Percentiles rank a stretch among this genome's conserved stretches.
Conservation (phyloP, 30 jellyfish, hydroid and myxozoan genomes). For the Hydractinia echinata region DNA sequence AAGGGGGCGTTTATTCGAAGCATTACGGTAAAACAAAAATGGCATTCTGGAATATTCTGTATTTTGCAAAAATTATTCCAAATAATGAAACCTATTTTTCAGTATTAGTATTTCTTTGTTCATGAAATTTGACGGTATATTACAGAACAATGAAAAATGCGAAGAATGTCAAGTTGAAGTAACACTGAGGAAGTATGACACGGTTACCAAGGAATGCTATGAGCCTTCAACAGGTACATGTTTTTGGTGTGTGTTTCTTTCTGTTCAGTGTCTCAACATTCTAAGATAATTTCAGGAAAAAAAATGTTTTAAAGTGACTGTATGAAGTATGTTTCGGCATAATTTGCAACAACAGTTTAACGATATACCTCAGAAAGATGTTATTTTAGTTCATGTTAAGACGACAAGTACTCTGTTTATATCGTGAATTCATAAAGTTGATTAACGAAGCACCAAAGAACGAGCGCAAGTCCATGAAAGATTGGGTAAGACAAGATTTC, state of each 20-base stretch:
- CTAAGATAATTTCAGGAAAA: not conserved
- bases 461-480: conserved; percentile 4
- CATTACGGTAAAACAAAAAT: no score
- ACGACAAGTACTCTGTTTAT: conserved; percentile 28
- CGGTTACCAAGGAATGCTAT: no score
- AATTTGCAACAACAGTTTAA: not conserved
- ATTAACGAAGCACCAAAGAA: conserved; percentile 23
- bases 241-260: not conserved
- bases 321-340: not conserved
- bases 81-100: no score
- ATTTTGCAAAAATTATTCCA: no score
- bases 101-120: no score
- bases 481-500: conserved; percentile 34
- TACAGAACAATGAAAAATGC: no score
- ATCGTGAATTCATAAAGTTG: conserved; percentile 22
- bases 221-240: not conserved
- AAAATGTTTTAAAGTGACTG: not conserved
- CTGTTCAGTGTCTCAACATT: not conserved
- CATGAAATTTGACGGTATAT: no score
- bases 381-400: conserved; percentile 29
- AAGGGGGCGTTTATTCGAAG: no score
- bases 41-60: no score
- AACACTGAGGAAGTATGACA: no score
- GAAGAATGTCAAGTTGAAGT: no score
- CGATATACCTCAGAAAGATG: not conserved